Percentiles rank a stretch among this genome's conserved stretches.
Evolutionary conservation across 35 echinoderm and acorn worm genomes (phyloP).

Genomic region (Ophioderma brevispina): DNA sequence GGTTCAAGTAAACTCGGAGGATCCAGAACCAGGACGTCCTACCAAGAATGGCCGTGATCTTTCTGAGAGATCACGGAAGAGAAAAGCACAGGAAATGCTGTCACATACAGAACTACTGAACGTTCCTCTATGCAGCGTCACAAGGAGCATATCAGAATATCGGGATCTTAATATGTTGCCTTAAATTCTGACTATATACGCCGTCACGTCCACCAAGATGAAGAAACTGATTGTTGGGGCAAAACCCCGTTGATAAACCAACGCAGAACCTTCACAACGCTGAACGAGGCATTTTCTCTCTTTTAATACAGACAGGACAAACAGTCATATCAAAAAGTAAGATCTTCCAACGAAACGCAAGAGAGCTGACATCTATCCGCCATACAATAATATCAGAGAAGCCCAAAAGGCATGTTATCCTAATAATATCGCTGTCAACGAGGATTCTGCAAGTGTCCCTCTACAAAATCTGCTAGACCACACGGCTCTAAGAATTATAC

Average conservation of each 20-base stretch:
- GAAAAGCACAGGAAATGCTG: constrained; percentile 56
- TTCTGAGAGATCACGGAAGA: constrained; percentile 45
- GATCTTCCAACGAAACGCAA: constrained; percentile 30
- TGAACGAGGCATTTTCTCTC: constrained; percentile 58
- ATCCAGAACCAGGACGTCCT: not conserved
- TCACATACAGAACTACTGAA: constrained; percentile 22
- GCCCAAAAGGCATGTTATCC: constrained; percentile 34
- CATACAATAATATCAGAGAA: constrained; percentile 57
- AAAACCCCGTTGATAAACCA: not conserved
- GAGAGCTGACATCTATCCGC: constrained; percentile 43
- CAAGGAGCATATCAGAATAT: constrained; percentile 48
- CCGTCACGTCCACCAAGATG: constrained; percentile 49
- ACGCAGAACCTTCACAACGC: constrained; percentile 18
- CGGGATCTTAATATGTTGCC: constrained; percentile 30
- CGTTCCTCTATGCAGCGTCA: constrained; percentile 60
- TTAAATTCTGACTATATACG: constrained; percentile 54
- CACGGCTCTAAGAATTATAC: constrained; percentile 59
- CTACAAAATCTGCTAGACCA: constrained; percentile 59
- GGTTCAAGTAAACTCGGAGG: too few species aligned
- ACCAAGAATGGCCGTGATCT: not conserved
- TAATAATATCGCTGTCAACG: constrained; percentile 21
- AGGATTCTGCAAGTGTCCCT: constrained; percentile 47
- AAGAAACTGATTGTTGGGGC: constrained; percentile 48
- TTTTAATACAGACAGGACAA: constrained; percentile 65
- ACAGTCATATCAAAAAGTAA: constrained; percentile 53